phyloP scores from a whole-genome alignment of 2,113 vertebrate species.

The Triplophysa tibetana region DNA sequence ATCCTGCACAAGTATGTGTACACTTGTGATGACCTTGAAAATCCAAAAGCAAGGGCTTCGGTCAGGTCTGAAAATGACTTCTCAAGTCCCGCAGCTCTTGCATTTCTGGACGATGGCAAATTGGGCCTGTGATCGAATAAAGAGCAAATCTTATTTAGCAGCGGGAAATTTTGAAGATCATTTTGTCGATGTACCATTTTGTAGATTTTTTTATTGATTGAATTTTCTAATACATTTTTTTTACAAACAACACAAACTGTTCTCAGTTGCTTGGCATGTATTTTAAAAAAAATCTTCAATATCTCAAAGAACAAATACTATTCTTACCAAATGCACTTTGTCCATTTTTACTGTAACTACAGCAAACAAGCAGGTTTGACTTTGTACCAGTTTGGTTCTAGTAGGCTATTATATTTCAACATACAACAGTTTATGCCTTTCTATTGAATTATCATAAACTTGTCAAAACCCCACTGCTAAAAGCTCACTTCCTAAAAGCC shows the following conservation, averaged over 20 bases:
- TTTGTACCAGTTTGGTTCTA: no score
- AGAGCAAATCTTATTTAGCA: not conserved
- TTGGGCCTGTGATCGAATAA: slow-evolving; percentile 29
- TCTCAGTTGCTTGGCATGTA: not conserved
- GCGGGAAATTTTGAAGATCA: not conserved
- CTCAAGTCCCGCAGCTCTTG: not conserved
- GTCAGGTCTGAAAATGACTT: accelerated
- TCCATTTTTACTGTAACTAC: no score
- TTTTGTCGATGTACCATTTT: not conserved
- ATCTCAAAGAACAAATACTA: no score
- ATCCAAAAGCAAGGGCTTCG: not conserved
- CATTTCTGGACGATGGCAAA: slow-evolving; percentile 63
- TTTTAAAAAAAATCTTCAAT: not conserved
- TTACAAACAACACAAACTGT: not conserved
- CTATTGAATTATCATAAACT: not conserved
- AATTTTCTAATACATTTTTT: not conserved
- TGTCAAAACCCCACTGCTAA: slow-evolving; percentile 15
- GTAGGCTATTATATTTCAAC: not conserved
- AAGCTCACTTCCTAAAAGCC: slow-evolving; percentile 21
- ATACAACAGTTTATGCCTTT: not conserved
- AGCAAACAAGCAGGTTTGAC: no score
- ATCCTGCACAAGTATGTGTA: slow-evolving; percentile 69
- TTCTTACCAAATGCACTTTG: no score
- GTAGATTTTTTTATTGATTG: not conserved
- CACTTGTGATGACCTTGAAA: not conserved